These are phyloP conservation scores for Sycobia sp. DNA, from an alignment of 1,140 invertebrate genomes.

Conservation along the genomic window DNA sequence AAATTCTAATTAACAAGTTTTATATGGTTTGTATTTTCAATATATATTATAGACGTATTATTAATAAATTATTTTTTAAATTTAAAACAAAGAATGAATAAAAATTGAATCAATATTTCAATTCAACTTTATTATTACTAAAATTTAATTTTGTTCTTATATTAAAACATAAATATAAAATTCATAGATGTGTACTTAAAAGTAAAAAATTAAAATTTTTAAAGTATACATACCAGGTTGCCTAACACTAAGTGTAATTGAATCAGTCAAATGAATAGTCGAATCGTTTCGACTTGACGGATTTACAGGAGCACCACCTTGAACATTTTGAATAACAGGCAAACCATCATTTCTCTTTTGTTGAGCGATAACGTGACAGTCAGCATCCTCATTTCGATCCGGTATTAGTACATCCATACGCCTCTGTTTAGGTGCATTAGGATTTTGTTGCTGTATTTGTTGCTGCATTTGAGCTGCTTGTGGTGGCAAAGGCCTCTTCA, in stretches of 20 bases:
- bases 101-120: too few species aligned
- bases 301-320: constrained; percentile 64
- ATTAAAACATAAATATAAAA: too few species aligned
- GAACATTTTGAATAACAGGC: constrained; percentile 75
- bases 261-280: constrained; percentile 67
- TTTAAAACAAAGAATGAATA: too few species aligned
- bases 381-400: constrained; percentile 67
- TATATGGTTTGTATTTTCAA: too few species aligned
- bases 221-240: constrained; percentile 46
- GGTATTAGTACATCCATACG: constrained; percentile 64
- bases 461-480: constrained; percentile 44
- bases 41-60: too few species aligned
- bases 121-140: too few species aligned
- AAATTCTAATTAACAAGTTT: too few species aligned
- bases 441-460: constrained; percentile 30
- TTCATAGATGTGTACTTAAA: too few species aligned
- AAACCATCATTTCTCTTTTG: constrained; percentile 74
- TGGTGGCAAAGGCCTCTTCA: constrained; percentile 52
- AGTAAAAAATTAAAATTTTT: too few species aligned
- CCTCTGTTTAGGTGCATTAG: constrained; percentile 49
- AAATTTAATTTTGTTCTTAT: too few species aligned
- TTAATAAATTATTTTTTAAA: too few species aligned
- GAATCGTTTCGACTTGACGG: constrained; percentile 60
- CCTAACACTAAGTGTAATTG: constrained; percentile 71
- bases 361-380: constrained; percentile 72